Conservation (phyloP, 92 coral and sea anemone species). For the Muricea muricata region DNA sequence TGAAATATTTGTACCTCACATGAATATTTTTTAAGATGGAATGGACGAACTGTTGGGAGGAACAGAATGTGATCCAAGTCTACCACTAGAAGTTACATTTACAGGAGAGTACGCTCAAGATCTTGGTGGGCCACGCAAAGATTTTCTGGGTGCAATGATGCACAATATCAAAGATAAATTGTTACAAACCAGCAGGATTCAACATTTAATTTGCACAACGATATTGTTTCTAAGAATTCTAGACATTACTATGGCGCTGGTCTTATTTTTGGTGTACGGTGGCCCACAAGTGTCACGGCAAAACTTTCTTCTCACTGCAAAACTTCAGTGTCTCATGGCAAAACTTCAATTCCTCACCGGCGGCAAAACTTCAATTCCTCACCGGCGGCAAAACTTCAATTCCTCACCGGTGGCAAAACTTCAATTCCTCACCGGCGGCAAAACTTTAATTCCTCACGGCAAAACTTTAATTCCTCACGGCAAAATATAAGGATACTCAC, state of each 20-base stretch:
- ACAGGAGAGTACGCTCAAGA: constrained; percentile 56
- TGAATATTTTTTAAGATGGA: constrained; percentile 38
- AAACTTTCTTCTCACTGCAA: no score
- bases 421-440: no score
- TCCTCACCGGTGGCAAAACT: no score
- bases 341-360: no score
- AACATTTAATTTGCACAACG: not conserved
- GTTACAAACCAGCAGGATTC: not conserved
- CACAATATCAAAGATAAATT: constrained; percentile 30
- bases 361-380: no score
- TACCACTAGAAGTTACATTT: constrained; percentile 57
- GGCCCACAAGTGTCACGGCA: no score
- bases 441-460: no score
- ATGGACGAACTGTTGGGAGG: constrained; percentile 54
- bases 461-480: no score
- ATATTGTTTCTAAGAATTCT: not conserved
- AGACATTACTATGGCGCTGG: constrained; percentile 60
- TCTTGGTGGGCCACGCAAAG: constrained; percentile 63
- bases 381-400: no score
- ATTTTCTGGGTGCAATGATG: constrained; percentile 43
- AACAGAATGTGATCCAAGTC: constrained; percentile 40
- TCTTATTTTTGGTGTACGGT: constrained; percentile 50
- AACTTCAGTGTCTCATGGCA: no score
- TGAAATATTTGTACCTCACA: constrained; percentile 52
- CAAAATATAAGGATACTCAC: no score